Percentiles rank a stretch among this genome's conserved stretches.
Conservation (phyloP, 2,113 vertebrate species). For the Cnemophilus loriae region DNA sequence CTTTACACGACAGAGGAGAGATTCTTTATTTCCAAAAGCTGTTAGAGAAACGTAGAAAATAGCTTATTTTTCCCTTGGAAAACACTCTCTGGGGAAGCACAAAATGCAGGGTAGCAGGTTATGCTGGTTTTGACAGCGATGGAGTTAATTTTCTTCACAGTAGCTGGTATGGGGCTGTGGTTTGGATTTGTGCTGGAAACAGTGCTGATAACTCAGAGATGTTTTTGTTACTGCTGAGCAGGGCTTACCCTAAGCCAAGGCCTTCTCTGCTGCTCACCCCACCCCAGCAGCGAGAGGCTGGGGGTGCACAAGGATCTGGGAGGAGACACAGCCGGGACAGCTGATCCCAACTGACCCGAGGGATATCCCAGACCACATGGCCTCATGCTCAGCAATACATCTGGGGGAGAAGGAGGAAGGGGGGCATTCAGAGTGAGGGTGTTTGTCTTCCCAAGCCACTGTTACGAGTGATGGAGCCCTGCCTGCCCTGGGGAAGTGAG, state of each 20-base stretch:
- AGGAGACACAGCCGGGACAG: background rate
- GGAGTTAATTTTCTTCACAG: background rate
- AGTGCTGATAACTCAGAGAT: background rate
- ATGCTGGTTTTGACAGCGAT: background rate
- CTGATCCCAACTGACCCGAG: background rate
- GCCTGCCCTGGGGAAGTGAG: background rate
- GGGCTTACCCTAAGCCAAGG: background rate
- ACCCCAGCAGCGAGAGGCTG: background rate
- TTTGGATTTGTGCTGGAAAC: background rate
- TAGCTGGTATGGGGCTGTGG: background rate
- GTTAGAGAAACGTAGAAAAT: background rate
- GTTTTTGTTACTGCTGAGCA: background rate
- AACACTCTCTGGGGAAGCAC: background rate
- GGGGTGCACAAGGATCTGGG: background rate
- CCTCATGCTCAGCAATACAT: background rate
- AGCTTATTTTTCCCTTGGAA: background rate
- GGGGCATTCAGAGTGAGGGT: rapidly evolving
- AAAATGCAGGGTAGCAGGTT: background rate
- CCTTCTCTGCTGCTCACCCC: background rate
- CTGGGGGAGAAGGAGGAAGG: background rate
- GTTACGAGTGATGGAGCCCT: background rate
- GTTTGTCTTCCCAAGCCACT: background rate
- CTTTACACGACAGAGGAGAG: background rate
- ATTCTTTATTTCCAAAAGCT: background rate
- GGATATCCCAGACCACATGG: background rate